phyloP scores from a whole-genome alignment of 2,797 vertebrate species.

The Momotus momota region DNA sequence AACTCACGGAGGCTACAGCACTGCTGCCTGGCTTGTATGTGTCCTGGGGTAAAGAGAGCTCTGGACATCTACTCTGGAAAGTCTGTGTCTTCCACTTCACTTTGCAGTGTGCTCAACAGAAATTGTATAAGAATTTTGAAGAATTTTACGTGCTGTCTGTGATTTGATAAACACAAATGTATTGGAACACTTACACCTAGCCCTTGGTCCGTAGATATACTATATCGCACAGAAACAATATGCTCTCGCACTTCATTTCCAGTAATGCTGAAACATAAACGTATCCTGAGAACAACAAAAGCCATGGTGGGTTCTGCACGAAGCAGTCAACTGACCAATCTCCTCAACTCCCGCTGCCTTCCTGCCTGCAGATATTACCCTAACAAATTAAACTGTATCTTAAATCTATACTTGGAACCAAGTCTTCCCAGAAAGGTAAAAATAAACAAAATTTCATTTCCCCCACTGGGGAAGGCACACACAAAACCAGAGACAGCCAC shows the following conservation, averaged over 20 bases:
- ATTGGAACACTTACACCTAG: not conserved
- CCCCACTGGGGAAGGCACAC: not conserved
- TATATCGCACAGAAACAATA: not conserved
- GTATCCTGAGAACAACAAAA: not conserved
- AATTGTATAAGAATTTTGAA: not conserved
- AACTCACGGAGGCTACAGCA: not conserved
- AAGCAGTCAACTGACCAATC: not conserved
- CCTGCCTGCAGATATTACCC: not conserved
- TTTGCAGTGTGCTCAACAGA: not conserved
- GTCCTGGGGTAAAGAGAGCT: not conserved
- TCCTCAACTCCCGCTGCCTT: not conserved
- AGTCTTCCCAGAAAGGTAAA: conserved; percentile 36
- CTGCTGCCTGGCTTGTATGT: not conserved
- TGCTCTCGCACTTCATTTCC: not conserved
- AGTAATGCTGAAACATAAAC: accelerated
- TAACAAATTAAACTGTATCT: not conserved
- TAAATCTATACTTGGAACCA: conserved; percentile 29
- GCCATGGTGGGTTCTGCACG: accelerated
- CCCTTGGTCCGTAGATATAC: not conserved
- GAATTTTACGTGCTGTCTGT: not conserved
- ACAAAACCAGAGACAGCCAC: not conserved
- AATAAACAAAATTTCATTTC: conserved; percentile 46
- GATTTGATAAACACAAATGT: not conserved
- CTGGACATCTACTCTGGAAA: not conserved
- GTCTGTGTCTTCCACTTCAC: not conserved